Evolutionary conservation across 2,797 vertebrate species (phyloP).

Genomic region (Myotis planiceps): DNA sequence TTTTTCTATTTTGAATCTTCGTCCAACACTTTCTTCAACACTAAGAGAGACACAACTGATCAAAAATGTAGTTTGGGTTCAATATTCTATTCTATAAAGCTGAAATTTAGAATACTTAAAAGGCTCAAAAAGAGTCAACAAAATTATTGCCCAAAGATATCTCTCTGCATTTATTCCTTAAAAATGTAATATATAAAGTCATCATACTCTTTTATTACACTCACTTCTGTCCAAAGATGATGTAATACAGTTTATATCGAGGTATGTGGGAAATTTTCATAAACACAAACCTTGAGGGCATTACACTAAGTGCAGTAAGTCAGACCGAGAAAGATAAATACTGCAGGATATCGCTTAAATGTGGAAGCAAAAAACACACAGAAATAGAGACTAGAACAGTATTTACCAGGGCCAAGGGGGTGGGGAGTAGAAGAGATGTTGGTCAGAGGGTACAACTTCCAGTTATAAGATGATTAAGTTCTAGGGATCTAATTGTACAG

Average conservation of each 20-base stretch:
- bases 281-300: neutral
- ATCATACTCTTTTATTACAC: neutral
- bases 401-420: neutral
- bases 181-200: constrained; percentile 12
- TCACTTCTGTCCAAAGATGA: constrained; percentile 31
- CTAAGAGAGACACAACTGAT: neutral
- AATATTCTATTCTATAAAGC: neutral
- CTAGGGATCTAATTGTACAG: neutral
- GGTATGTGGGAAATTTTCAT: neutral
- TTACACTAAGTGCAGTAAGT: neutral
- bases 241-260: neutral
- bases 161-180: neutral
- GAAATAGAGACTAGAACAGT: neutral
- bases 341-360: neutral
- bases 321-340: neutral
- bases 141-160: constrained; percentile 33
- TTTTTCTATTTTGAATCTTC: constrained; percentile 18
- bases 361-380: neutral
- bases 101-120: constrained; percentile 37
- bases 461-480: neutral
- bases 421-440: neutral
- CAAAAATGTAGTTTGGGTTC: neutral
- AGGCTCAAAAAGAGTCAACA: constrained; percentile 39
- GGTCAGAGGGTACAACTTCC: neutral
- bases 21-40: constrained; percentile 13